Evolutionary conservation across 1,140 invertebrate genomes (phyloP), one percentile per base, ranked within the genome.

Genomic region (Drosophila baimaii): DNA sequence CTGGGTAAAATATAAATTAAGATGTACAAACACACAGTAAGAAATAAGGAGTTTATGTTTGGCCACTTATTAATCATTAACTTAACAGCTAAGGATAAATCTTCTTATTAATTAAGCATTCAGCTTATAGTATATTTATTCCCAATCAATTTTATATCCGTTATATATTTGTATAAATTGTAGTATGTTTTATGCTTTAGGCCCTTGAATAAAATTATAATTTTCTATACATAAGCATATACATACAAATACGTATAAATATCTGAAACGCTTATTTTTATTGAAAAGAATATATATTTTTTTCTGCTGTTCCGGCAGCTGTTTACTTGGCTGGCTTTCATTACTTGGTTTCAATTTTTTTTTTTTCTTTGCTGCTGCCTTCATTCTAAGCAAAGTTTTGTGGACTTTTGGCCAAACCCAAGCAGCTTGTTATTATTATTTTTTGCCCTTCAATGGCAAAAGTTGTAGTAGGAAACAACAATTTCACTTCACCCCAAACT

Each of bases 381-480:
- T 63, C 54, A 23, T 55, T 41, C 71, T 75, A 75, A 75, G 70
- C 71, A 75, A 74, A 75, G 39, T 66, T 76, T 52, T 57, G 41
- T 77, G 39, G 49, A 58, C 49, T 77, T 76, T 70, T 77, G 35
- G 73, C 73, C 51, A 35, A 49, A 46, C n/a, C 47, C 29, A 43
- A 37, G 59, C 55, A 63, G 81, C 49, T 68, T 76, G 75, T 76
- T 77, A 62, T 82, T 79, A 71, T 64, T 82, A 68, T 76, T 81
- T 79, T 62, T 55, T 43, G 19, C 79, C 74, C 56, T 65, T 79
- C 79, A 85, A 78, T 86, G 72, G 74, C 56, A 79, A 56, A 70
- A 66, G 61, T 62, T 78, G 68, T 74, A 73, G 63, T 64, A 79
- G 75, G 35, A 75, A 85, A 82, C 75, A 85, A 82, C 75, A 85